Conservation (phyloP, 2,113 vertebrate species). For the Eolophus roseicapilla region DNA sequence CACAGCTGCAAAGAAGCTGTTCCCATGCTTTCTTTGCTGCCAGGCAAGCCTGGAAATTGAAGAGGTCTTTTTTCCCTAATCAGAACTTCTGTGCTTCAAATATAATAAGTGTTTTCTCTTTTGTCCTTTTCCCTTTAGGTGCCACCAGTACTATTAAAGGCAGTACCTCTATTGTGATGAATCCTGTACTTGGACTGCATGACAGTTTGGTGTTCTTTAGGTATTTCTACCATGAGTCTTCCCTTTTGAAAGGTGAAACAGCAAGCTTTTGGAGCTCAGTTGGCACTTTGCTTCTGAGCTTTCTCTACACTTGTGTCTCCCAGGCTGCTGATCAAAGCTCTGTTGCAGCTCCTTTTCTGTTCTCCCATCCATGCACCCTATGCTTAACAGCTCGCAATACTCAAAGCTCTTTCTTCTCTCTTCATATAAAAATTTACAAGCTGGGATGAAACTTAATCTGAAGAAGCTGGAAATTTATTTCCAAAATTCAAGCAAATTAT, state of each 20-base stretch:
- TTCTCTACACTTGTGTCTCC: neutral
- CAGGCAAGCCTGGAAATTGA: neutral
- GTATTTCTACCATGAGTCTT: neutral
- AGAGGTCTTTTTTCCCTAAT: neutral
- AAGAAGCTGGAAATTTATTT: neutral
- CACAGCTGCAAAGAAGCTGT: conserved; percentile 39
- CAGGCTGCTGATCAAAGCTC: neutral
- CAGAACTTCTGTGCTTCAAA: neutral
- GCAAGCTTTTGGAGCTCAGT: neutral
- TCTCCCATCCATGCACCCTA: neutral
- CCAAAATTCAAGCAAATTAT: neutral
- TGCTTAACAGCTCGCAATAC: neutral
- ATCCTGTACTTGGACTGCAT: neutral
- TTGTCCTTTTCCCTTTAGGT: neutral
- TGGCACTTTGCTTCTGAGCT: neutral
- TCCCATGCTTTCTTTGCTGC: conserved; percentile 7
- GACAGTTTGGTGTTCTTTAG: neutral
- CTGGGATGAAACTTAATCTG: neutral
- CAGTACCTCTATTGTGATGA: neutral
- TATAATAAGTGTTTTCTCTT: neutral
- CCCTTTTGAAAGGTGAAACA: neutral
- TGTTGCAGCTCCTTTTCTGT: neutral
- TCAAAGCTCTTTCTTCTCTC: neutral
- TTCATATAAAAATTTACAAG: neutral
- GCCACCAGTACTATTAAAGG: neutral